Conservation (phyloP, 2,113 vertebrate species). For the Cyanistes caeruleus region DNA sequence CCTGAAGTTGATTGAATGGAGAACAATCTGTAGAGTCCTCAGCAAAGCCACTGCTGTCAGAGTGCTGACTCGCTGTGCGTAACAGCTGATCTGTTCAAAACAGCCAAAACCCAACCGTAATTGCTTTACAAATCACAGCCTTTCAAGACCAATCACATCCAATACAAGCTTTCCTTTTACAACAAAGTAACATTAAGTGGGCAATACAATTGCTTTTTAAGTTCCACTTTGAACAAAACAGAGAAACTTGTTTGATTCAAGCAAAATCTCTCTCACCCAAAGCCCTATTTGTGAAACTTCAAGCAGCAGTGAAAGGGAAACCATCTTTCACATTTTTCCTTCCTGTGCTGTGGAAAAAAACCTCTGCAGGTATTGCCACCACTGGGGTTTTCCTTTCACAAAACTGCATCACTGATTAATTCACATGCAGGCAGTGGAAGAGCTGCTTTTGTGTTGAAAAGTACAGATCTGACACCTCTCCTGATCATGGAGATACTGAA, state of each 20-base stretch:
- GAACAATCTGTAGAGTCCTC: slow-evolving; percentile 87
- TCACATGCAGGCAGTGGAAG: background rate
- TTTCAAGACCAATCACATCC: background rate
- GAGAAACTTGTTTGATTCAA: background rate
- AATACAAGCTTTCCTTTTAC: background rate
- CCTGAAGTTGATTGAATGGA: slow-evolving; percentile 84
- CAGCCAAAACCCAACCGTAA: background rate
- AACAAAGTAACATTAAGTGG: background rate
- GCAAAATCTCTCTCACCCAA: background rate
- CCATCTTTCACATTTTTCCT: background rate
- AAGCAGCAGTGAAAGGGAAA: background rate
- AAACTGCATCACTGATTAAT: background rate
- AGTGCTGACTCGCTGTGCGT: slow-evolving; percentile 91
- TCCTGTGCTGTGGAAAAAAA: background rate
- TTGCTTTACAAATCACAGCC: background rate
- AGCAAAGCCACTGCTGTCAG: slow-evolving; percentile 97
- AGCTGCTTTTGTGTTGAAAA: background rate
- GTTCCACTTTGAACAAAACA: background rate
- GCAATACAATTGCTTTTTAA: background rate
- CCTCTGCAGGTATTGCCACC: background rate
- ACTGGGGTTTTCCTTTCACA: background rate
- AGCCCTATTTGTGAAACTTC: background rate
- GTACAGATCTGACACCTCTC: background rate
- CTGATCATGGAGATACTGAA: background rate
- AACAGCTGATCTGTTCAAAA: slow-evolving; percentile 79